Evolutionary conservation across 2,888 invertebrate genomes (phyloP).

Genomic region (Hemistola chrysoprasaria): DNA sequence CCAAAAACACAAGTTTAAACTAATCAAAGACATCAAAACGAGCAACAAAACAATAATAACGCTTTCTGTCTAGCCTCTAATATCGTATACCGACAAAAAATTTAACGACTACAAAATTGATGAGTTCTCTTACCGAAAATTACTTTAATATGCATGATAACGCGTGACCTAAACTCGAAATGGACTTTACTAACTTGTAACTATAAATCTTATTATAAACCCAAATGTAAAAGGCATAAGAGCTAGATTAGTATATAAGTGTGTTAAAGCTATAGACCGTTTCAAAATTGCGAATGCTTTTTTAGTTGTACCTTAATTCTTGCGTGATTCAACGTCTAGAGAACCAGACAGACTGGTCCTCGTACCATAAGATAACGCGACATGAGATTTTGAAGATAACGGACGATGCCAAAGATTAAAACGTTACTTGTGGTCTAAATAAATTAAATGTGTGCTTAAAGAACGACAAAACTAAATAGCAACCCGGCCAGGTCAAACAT

Average conservation of each 20-base stretch:
- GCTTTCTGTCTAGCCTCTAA: constrained; percentile 47
- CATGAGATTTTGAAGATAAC: constrained; percentile 13
- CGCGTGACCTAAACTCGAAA: constrained; percentile 42
- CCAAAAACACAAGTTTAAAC: constrained; percentile 12
- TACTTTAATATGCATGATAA: constrained; percentile 49
- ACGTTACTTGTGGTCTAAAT: no score
- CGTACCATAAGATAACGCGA: constrained; percentile 29
- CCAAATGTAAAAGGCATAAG: constrained; percentile 32
- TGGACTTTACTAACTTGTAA: constrained; percentile 10
- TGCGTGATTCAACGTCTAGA: constrained; percentile 62
- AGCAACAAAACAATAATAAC: constrained; percentile 36
- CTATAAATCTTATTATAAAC: constrained; percentile 10
- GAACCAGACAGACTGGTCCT: constrained; percentile 43
- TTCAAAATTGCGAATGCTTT: constrained; percentile 19
- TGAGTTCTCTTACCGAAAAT: constrained; percentile 62
- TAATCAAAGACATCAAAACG: constrained; percentile 13
- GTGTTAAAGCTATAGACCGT: constrained; percentile 32
- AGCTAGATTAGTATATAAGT: constrained; percentile 32
- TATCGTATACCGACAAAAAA: constrained; percentile 47
- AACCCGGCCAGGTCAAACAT: no score
- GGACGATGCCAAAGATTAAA: background rate
- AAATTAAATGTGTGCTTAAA: no score
- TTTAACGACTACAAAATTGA: constrained; percentile 56
- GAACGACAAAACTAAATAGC: no score
- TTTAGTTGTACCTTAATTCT: constrained; percentile 31